Conservation (phyloP, 1,140 invertebrate species). For the Dinothrombium tinctorium region DNA sequence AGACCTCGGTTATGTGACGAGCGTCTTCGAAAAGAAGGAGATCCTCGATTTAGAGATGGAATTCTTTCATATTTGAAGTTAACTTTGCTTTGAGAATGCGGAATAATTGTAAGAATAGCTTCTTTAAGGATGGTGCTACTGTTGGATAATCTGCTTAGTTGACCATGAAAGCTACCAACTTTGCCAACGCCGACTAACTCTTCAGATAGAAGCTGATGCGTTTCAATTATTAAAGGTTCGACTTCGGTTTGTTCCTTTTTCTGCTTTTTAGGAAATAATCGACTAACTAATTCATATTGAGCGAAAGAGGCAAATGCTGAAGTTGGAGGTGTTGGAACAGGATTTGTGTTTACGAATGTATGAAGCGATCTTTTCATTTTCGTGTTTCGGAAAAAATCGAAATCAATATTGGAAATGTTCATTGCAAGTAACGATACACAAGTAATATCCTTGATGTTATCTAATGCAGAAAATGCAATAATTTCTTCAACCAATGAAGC, state of each 20-base stretch:
- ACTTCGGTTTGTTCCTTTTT: slow-evolving; percentile 25
- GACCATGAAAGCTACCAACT: slow-evolving; percentile 54
- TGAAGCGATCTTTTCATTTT: slow-evolving; percentile 18
- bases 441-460: slow-evolving; percentile 76
- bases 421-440: slow-evolving; percentile 81
- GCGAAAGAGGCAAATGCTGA: slow-evolving; percentile 16
- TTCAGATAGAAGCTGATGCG: slow-evolving; percentile 60
- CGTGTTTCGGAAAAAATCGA: slow-evolving; percentile 34
- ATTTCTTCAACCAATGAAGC: slow-evolving; percentile 86
- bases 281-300: slow-evolving; percentile 21
- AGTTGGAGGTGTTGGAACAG: background rate
- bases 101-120: slow-evolving; percentile 65
- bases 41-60: background rate
- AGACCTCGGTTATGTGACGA: background rate
- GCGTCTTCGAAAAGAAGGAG: background rate
- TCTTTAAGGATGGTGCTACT: slow-evolving; percentile 57
- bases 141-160: slow-evolving; percentile 63
- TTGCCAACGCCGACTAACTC: slow-evolving; percentile 64
- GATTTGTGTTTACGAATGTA: slow-evolving; percentile 17
- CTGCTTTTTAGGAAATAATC: slow-evolving; percentile 35
- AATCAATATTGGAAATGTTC: slow-evolving; percentile 48
- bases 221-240: slow-evolving; percentile 64
- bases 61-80: slow-evolving; percentile 35
- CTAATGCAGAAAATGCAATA: slow-evolving; percentile 74
- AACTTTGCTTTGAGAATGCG: slow-evolving; percentile 60